Percentiles rank a stretch among this genome's conserved stretches.
Conservation (phyloP, 2,113 vertebrate genomes). For the Pleuronectes platessa region DNA sequence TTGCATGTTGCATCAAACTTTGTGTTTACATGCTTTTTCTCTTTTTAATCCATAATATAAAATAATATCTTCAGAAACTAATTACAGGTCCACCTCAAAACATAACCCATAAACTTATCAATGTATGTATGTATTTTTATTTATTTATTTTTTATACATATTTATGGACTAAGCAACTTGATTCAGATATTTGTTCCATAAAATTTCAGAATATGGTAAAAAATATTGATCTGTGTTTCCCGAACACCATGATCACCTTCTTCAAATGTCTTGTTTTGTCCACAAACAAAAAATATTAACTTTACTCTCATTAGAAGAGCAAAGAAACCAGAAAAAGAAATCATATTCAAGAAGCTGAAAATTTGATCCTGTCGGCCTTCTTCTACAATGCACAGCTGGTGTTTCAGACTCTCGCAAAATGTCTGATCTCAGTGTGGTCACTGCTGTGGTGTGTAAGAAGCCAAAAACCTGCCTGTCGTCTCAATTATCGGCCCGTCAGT, state of each 20-base stretch:
- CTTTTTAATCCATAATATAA: not conserved
- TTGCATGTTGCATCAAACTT: conserved; percentile 12
- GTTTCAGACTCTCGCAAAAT: conserved; percentile 24
- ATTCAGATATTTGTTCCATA: too few species aligned
- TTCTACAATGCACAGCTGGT: not conserved
- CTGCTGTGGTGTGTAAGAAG: not conserved
- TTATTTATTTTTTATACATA: not conserved
- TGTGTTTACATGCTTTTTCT: too few species aligned
- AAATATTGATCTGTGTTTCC: too few species aligned
- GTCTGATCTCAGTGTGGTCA: not conserved
- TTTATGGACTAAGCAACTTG: too few species aligned
- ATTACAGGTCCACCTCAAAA: conserved; percentile 15
- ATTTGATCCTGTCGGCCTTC: not conserved
- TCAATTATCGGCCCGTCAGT: conserved; percentile 10
- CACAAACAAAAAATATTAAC: too few species aligned
- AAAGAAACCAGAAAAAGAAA: too few species aligned
- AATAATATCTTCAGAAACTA: not conserved
- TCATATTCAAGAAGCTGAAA: too few species aligned
- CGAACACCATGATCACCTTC: too few species aligned
- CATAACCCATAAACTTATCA: not conserved
- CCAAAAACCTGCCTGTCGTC: conserved; percentile 5
- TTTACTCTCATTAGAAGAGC: too few species aligned
- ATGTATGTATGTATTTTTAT: not conserved
- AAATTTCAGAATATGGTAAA: too few species aligned
- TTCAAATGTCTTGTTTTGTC: too few species aligned